Conservation (phyloP, 1,140 invertebrate genomes). For the Dendrolimus punctatus region DNA sequence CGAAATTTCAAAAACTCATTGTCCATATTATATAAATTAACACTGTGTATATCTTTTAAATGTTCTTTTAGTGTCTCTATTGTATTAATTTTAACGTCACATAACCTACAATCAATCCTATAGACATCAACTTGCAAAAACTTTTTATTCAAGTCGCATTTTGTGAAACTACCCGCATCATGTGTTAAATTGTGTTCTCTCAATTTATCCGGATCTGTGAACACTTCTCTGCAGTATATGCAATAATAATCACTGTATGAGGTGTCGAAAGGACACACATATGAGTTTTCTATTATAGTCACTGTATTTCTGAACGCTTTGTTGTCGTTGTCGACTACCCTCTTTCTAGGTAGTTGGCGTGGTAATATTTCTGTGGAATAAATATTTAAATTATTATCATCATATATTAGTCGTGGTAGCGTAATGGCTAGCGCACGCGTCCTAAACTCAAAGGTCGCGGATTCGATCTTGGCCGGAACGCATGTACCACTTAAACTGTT, state of each 20-base stretch:
- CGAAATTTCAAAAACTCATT: constrained; percentile 47
- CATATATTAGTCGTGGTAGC: too few relatives aligned
- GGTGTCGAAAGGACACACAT: constrained; percentile 48
- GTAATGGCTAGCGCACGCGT: too few relatives aligned
- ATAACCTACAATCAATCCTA: constrained; percentile 48
- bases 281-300: constrained; percentile 44
- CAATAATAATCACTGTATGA: constrained; percentile 55
- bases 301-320: constrained; percentile 27
- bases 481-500: too few relatives aligned
- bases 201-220: constrained; percentile 42
- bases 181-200: constrained; percentile 45
- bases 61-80: constrained; percentile 41
- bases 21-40: constrained; percentile 13
- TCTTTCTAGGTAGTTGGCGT: too few relatives aligned
- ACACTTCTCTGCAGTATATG: constrained; percentile 43
- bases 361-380: too few relatives aligned
- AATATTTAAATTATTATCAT: too few relatives aligned
- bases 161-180: constrained; percentile 36
- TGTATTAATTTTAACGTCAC: constrained; percentile 28
- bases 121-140: constrained; percentile 39
- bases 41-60: constrained; percentile 26
- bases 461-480: too few relatives aligned
- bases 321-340: constrained; percentile 15
- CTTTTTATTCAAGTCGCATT: constrained; percentile 29
- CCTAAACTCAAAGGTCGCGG: too few relatives aligned